Evolutionary conservation across 1,140 invertebrate species (phyloP).

Genomic region (Oncopodura yosiiana): DNA sequence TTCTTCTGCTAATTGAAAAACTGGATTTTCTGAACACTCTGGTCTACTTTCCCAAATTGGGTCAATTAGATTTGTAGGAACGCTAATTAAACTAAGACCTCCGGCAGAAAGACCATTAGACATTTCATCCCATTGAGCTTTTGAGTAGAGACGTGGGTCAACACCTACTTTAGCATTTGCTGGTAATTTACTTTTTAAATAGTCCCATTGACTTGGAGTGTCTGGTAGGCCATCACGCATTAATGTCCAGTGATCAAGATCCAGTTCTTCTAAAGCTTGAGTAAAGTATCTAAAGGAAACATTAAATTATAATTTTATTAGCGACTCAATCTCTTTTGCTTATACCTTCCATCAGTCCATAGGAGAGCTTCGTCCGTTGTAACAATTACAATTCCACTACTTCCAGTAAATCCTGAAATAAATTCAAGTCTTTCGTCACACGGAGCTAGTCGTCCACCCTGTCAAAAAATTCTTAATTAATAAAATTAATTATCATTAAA

Average conservation of each 20-base stretch:
- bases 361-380: conserved; percentile 62
- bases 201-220: conserved; percentile 59
- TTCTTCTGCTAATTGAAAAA: conserved; percentile 45
- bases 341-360: conserved; percentile 96
- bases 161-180: conserved; percentile 68
- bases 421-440: conserved; percentile 69
- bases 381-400: conserved; percentile 65
- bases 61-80: conserved; percentile 69
- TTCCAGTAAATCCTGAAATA: conserved; percentile 78
- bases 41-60: conserved; percentile 60
- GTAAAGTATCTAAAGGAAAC: too few species aligned
- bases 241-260: conserved; percentile 53
- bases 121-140: conserved; percentile 59
- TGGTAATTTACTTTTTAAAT: conserved; percentile 61
- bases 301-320: too few species aligned
- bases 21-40: conserved; percentile 40
- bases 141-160: conserved; percentile 69
- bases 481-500: too few species aligned
- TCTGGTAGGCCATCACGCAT: conserved; percentile 62
- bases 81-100: conserved; percentile 59
- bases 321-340: conserved; percentile 52
- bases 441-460: conserved; percentile 57
- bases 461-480: too few species aligned
- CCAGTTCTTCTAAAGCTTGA: conserved; percentile 61
- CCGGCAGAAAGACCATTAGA: conserved; percentile 48